Percentiles rank a stretch among this genome's conserved stretches.
phyloP scores from a whole-genome alignment of 2,113 vertebrate species.

The Craseonycteris thonglongyai region DNA sequence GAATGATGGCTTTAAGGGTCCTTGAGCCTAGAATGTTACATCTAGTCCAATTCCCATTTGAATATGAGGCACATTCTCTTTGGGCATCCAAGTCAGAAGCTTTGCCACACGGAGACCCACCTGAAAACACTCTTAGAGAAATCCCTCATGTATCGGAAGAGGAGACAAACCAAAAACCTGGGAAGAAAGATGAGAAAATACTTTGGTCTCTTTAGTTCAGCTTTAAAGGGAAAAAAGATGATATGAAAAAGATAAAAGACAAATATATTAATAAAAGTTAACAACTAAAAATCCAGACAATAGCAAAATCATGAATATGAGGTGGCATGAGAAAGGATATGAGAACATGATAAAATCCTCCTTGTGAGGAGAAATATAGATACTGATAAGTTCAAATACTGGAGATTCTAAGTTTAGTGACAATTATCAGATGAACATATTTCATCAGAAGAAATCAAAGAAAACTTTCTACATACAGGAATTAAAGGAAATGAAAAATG shows the following conservation, averaged over 20 bases:
- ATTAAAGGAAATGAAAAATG: not conserved
- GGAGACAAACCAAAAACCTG: not conserved
- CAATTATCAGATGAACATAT: not conserved
- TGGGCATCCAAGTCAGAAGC: not conserved
- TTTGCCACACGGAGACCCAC: not conserved
- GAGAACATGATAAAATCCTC: not conserved
- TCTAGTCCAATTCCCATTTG: not conserved
- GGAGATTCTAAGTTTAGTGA: not conserved
- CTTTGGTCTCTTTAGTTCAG: not conserved
- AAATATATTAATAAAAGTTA: not conserved
- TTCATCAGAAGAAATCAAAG: not conserved
- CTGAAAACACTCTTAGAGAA: not conserved
- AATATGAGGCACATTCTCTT: not conserved
- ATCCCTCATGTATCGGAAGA: not conserved
- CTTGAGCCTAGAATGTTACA: not conserved
- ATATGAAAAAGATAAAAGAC: not conserved
- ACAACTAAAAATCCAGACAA: not conserved
- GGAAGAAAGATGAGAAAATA: not conserved
- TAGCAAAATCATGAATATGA: not conserved
- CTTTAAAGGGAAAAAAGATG: not conserved
- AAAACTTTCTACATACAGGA: not conserved
- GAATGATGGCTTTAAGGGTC: not conserved
- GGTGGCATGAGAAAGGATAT: not conserved
- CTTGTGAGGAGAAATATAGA: not conserved
- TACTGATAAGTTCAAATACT: not conserved